Base-by-base conservation (phyloP, 1,140 invertebrate species). In the Trypoxylus dichotomus region DNA sequence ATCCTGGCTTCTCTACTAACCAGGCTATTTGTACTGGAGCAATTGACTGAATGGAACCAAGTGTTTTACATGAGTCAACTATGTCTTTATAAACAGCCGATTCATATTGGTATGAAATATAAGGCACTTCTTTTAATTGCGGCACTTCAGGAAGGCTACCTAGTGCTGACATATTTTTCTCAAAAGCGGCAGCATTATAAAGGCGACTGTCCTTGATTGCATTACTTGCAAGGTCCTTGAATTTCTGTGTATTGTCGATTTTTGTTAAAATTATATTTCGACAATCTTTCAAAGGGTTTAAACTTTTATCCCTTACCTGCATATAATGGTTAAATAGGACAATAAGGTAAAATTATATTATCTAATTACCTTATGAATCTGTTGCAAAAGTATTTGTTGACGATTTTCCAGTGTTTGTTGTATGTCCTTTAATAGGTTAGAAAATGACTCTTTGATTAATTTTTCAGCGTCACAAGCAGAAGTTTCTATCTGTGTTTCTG, bases 71-170 rank as follows among this genome's bases (percentile, higher is more conserved):
- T 41, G 81, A 78, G 43, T 80, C 76, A n/a, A 75, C 63, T 13
- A 84, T 71, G 68, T 83, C 78, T 5, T 41, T 77, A 72, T 81
- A 77, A 41, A 72, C 54, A 27, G 27, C 76, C 32, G 78, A 58
- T 25, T 84, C 82, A 79, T 76, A 79, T 11, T 81, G 78, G 76
- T 83, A 84, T 2, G 78, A 80, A 43, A 84, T 81, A 78, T 78
- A 83, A 81, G 83, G 82, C 79, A 84, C 83, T 82, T 83, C 80
- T 81, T 82, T 83, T 21, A 80, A 63, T 60, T 80, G 78, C 37
- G 82, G 82, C 10, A 83, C 79, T 76, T 80, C 82, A 7, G 83
- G 83, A 32, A 83, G 74, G 77, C 72, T 82, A 75, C 82, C 83
- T 63, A 84, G 76, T 10, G 75, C 21, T 27, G 71, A 80, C 15